A percentile compares a stretch with the other conserved stretches of the same genome.
Conservation (phyloP, 2,113 vertebrate species). For the Cariama cristata region DNA sequence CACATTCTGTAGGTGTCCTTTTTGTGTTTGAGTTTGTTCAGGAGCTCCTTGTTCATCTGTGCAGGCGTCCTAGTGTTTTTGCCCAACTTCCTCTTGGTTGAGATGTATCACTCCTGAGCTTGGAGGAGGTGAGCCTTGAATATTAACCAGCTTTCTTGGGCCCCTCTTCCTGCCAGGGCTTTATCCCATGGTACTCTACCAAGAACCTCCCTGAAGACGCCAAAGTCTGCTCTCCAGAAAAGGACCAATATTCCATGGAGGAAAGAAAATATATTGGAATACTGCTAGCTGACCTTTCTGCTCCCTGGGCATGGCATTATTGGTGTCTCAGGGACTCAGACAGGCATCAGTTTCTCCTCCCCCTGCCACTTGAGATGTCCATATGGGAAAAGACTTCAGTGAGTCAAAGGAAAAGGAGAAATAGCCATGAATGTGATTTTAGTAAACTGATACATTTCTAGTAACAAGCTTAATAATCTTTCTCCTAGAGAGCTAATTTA, state of each 20-base stretch:
- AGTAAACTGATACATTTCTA: neutral
- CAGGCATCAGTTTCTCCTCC: neutral
- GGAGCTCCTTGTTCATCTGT: too few relatives aligned
- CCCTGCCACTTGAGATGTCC: neutral
- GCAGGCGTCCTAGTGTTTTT: too few relatives aligned
- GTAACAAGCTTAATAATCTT: neutral
- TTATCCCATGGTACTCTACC: too few relatives aligned
- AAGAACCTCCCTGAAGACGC: too few relatives aligned
- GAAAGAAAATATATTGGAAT: neutral
- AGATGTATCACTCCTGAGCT: too few relatives aligned
- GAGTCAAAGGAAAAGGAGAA: neutral
- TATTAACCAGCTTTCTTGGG: too few relatives aligned
- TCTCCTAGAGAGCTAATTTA: neutral
- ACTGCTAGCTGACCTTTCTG: neutral
- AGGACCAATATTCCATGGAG: neutral
- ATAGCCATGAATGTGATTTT: neutral
- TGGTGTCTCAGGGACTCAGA: neutral
- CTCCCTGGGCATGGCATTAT: neutral
- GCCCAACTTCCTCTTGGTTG: too few relatives aligned
- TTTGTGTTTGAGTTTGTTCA: too few relatives aligned
- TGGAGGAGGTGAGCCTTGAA: too few relatives aligned
- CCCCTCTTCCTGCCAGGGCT: too few relatives aligned
- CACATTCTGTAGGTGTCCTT: too few relatives aligned
- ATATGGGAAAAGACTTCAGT: neutral
- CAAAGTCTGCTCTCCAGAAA: neutral